These are phyloP conservation scores for Auanema freiburgensis DNA, from an alignment of 2,888 invertebrate genomes.

Conservation along the genomic window DNA sequence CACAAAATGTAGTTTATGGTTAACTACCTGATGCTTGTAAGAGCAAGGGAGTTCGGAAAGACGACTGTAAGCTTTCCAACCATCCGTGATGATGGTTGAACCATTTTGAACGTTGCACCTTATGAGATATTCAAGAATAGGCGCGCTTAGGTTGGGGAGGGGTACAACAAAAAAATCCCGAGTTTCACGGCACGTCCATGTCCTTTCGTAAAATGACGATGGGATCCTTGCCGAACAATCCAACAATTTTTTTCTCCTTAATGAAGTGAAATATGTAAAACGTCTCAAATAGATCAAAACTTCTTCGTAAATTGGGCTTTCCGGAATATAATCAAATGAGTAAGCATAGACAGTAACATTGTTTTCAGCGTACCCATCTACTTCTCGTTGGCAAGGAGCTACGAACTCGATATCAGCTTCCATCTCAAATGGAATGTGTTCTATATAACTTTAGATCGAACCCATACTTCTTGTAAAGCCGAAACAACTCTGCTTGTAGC, in stretches of 20 bases:
- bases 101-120: too few species aligned
- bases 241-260: slow-evolving; percentile 41
- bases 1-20: too few species aligned
- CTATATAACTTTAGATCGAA: slow-evolving; percentile 6
- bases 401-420: slow-evolving; percentile 65
- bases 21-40: too few species aligned
- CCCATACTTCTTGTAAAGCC: slow-evolving; percentile 39
- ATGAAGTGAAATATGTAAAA: slow-evolving; percentile 8
- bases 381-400: slow-evolving; percentile 61
- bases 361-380: slow-evolving; percentile 50
- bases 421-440: slow-evolving; percentile 39
- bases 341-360: slow-evolving; percentile 57
- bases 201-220: slow-evolving; percentile 29
- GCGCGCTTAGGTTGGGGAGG: too few species aligned
- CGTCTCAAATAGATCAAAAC: slow-evolving; percentile 21
- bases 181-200: slow-evolving; percentile 4
- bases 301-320: slow-evolving; percentile 58
- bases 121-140: too few species aligned
- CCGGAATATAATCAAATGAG: slow-evolving; percentile 63
- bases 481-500: slow-evolving; percentile 39
- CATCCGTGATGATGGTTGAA: too few species aligned
- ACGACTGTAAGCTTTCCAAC: too few species aligned
- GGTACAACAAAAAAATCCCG: too few species aligned
- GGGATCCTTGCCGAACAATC: slow-evolving; percentile 58
- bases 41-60: too few species aligned